These are phyloP conservation scores for Prietella phreatophila DNA, from an alignment of 2,113 vertebrate species.

Conservation along the genomic window DNA sequence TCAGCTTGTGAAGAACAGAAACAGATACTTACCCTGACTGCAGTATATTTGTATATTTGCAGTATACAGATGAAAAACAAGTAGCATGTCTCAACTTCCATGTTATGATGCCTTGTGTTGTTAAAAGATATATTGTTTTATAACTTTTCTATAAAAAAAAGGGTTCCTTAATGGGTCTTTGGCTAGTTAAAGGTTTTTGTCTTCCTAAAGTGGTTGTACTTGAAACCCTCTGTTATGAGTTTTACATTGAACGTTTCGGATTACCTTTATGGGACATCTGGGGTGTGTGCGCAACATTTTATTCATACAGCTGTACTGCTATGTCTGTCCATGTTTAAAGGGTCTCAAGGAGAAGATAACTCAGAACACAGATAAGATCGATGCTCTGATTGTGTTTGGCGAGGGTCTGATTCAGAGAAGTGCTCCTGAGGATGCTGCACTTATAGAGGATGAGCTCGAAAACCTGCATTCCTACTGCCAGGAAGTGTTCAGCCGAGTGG, in stretches of 20 bases:
- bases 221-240: not conserved
- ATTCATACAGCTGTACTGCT: not conserved
- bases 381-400: constrained; percentile 88
- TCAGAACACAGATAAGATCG: constrained; percentile 88
- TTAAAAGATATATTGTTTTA: not conserved
- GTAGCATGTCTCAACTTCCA: not conserved
- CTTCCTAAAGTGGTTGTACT: not conserved
- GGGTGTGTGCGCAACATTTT: not conserved
- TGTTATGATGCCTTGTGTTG: not conserved
- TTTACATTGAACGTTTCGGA: not conserved
- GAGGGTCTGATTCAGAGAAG: constrained; percentile 92
- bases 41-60: not conserved
- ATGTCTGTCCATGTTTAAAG: constrained; percentile 63
- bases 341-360: constrained; percentile 93
- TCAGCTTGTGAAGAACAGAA: not conserved
- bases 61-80: not conserved
- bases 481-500: constrained; percentile 89
- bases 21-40: not conserved
- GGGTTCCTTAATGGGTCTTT: not conserved
- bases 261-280: not conserved
- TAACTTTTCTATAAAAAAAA: not conserved
- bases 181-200: not conserved
- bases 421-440: constrained; percentile 79
- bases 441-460: constrained; percentile 90
- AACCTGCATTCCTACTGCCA: constrained; percentile 92